Conservation (phyloP, 2,888 invertebrate genomes). For the Dysmachus trigonus region DNA sequence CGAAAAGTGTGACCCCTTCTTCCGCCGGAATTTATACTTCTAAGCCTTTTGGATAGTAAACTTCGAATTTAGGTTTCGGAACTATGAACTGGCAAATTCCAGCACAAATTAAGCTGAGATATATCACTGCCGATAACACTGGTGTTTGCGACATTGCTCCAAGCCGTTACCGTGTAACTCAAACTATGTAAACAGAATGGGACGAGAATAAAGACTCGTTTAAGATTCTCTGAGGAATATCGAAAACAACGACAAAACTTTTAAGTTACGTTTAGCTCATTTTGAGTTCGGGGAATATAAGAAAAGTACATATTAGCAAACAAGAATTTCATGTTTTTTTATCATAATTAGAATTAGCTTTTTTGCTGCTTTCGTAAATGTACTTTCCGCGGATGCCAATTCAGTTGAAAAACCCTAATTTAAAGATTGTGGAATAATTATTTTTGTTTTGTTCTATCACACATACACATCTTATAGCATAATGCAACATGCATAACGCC, state of each 20-base stretch:
- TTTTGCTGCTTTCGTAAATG: not conserved
- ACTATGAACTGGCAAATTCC: slow-evolving; percentile 57
- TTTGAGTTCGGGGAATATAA: not conserved
- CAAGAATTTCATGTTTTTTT: not conserved
- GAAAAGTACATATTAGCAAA: not conserved
- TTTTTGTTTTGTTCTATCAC: too few relatives aligned
- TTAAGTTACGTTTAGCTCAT: not conserved
- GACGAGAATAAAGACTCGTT: not conserved
- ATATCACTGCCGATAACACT: not conserved
- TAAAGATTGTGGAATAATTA: too few relatives aligned
- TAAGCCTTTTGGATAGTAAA: slow-evolving; percentile 66
- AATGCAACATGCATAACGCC: too few relatives aligned
- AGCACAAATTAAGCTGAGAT: not conserved
- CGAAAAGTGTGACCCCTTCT: slow-evolving; percentile 76
- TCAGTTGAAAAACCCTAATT: too few relatives aligned
- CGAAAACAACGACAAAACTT: not conserved
- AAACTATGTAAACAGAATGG: not conserved
- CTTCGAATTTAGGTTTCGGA: slow-evolving; percentile 65
- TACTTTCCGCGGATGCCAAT: not conserved
- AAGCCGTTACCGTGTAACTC: not conserved
- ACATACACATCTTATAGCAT: too few relatives aligned
- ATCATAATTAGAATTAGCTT: too few relatives aligned
- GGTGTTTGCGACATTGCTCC: not conserved
- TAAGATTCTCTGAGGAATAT: not conserved
- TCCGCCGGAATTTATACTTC: slow-evolving; percentile 68